Evolutionary conservation across 2,888 invertebrate species (phyloP), one percentile per base, ranked within the genome.

Genomic region (Lasioglossum calceatum): DNA sequence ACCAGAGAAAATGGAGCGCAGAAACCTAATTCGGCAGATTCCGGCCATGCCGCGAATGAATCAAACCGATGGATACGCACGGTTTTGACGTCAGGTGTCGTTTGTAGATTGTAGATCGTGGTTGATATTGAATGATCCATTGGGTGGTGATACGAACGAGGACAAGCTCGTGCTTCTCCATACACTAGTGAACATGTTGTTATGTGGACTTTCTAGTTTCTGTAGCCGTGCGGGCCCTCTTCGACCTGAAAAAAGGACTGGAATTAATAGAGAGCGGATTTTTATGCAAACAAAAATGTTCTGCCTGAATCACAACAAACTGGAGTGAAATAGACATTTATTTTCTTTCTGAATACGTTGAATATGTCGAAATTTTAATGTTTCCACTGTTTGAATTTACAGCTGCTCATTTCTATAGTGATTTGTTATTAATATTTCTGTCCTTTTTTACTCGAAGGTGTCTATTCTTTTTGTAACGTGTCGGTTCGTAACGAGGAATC

Each of bases 1-100:
- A 83, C 12, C 84, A 84, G 87, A 90, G 89, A 90, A 87, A 87
- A 90, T 86, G 84, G n/a, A 90, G 64, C 74, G 72, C 77, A 82
- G 84, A 89, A 75, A 75, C 42, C 79, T 78, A 76, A 84, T 90
- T 82, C 74, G 85, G 82, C 88, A 87, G 61, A 84, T 67, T 74
- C 58, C 50, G 86, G 89, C 90, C 86, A 86, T 78, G 67, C 79
- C 77, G 16, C 16, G 70, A 77, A 73, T 4, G 19, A 77, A 61
- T 39, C 36, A 77, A 87, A 82, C 79, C 87, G 77, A 82, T 75
- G 54, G 71, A 54, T 87, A 82, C 87, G 79, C 87, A 82, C 87
- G 87, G 82, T 81, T 81, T 77, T 75, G 42, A 67, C 8, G 76
- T 81, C 73, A 79, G 76, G 73, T 85, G 71, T 85, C 76, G 76